Base-by-base conservation (phyloP, 2,797 vertebrate species). In the Gambusia yucatana region DNA sequence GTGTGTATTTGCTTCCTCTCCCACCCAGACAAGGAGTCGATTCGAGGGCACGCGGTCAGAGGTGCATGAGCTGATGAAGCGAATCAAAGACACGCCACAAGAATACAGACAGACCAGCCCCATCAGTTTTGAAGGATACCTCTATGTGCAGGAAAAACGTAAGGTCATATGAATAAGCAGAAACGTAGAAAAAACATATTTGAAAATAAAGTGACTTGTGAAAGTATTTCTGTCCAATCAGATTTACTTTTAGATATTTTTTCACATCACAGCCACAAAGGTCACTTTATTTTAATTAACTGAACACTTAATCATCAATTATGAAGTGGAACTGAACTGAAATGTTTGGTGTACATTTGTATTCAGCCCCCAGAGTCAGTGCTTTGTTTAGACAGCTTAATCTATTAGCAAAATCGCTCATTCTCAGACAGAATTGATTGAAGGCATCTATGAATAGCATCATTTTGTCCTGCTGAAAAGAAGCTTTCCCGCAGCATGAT, bases 81-180 rank as follows among this genome's bases (percentile, higher is more conserved):
- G 97, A 94, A 97, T 98, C 88, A 96, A 94, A 84, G 96, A 96
- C 79, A 92, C 94, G 7, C 98, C 98, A 46, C 97, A 96, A 81
- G 98, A 99, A 17, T 97, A 98, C 88, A 97, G 97, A 88, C 97
- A 98, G 90, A 97, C 96, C 63, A 98, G 97, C 85, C 92, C 97
- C 13, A 97, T 98, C 91, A 97, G 97, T 0, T 97, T 95, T 22
- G 98, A 99, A 93, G 98, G 98, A 77, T 99, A 99, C 92, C 96
- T 99, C 84, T 99, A 97, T 17, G 96, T 99, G 17, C 98, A 99
- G 89, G 98, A 99, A 88, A 99, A 98, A 97, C 96, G 98, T 99
- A 96, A 94, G 30, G 7, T 33, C 20, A 13, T 9, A 43, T n/a
- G 30, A 43, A 61, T 16, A 0, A 59, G 43, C 30, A 77, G 7